phyloP scores from a whole-genome alignment of 2,797 vertebrate genomes.

The Premnoplex brunnescens region DNA sequence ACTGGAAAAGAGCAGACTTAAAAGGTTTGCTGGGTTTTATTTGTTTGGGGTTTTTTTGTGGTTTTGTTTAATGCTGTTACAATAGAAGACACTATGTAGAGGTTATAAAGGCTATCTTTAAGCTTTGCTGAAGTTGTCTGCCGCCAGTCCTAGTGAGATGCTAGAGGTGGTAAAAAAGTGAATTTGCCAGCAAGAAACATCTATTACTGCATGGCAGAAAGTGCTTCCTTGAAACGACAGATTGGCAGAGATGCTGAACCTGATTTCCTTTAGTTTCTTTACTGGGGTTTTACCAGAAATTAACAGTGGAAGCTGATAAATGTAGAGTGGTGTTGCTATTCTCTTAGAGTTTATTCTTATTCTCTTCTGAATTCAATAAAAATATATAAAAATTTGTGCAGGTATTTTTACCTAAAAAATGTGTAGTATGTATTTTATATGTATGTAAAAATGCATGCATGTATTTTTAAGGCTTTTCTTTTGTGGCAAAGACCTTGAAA shows the following conservation, averaged over 20 bases:
- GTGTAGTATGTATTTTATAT: neutral
- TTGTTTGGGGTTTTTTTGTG: neutral
- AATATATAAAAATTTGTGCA: neutral
- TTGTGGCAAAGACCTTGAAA: constrained; percentile 46
- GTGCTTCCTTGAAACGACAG: constrained; percentile 15
- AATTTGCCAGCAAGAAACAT: constrained; percentile 28
- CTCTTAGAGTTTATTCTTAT: neutral
- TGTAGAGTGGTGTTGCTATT: neutral
- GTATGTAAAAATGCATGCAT: neutral
- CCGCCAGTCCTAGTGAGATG: neutral
- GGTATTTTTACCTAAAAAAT: constrained; percentile 21
- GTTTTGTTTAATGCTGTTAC: neutral
- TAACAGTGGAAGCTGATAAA: neutral
- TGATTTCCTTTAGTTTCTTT: constrained; percentile 6
- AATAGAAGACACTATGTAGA: neutral
- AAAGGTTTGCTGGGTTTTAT: neutral
- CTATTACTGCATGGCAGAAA: constrained; percentile 13
- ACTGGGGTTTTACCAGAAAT: neutral
- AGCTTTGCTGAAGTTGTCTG: constrained; percentile 8
- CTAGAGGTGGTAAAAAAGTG: constrained; percentile 11
- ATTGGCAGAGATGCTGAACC: neutral
- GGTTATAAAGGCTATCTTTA: neutral
- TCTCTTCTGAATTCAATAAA: constrained; percentile 2
- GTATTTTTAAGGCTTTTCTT: constrained; percentile 57
- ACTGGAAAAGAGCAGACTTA: neutral